Conservation (phyloP, 2,797 vertebrate genomes). For the Sphaeramia orbicularis region DNA sequence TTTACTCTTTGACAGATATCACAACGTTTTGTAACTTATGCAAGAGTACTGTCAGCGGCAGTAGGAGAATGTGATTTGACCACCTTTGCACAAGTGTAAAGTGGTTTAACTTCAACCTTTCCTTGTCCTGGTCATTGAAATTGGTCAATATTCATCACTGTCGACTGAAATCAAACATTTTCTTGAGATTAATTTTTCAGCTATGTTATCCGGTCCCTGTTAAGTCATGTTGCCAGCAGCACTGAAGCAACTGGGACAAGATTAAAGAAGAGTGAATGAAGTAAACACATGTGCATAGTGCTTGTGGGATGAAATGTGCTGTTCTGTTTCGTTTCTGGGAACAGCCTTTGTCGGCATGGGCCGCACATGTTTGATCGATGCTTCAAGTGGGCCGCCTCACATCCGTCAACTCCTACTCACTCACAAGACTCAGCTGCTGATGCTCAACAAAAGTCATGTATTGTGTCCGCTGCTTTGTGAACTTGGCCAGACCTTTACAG, state of each 20-base stretch:
- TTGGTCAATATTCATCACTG: no score
- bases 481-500: conserved; percentile 54
- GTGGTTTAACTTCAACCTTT: no score
- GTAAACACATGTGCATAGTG: background rate
- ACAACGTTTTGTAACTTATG: no score
- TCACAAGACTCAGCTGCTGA: conserved; percentile 62
- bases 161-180: conserved; percentile 9
- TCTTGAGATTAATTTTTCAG: no score
- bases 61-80: no score
- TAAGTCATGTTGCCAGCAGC: conserved; percentile 30
- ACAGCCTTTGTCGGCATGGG: conserved; percentile 33
- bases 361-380: conserved; percentile 56
- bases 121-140: no score
- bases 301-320: conserved; percentile 32
- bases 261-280: conserved; percentile 16
- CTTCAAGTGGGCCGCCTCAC: conserved; percentile 52
- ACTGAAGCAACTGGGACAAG: conserved; percentile 5
- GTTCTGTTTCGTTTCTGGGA: conserved; percentile 47
- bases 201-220: no score
- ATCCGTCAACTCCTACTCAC: conserved; percentile 54
- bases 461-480: conserved; percentile 60
- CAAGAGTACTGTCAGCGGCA: no score
- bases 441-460: conserved; percentile 36
- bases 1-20: no score
- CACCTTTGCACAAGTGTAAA: no score